phyloP scores from a whole-genome alignment of 92 coral and sea anemone genomes.

The Muricea muricata region DNA sequence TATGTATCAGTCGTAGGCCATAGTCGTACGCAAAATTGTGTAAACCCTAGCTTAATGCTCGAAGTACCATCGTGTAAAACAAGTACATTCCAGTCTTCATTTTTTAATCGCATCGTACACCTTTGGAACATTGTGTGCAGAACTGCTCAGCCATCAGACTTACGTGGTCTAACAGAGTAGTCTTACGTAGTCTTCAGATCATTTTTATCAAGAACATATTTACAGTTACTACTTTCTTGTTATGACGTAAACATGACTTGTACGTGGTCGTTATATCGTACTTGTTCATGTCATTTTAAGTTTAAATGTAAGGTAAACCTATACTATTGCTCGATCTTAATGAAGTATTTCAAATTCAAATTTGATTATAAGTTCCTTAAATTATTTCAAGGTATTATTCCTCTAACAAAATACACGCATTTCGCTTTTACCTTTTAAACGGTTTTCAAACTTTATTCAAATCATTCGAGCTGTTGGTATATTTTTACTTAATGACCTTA shows the following conservation, averaged over 20 bases:
- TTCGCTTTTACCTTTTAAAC: too few relatives aligned
- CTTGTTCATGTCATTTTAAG: slow-evolving; percentile 37
- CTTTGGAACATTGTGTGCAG: slow-evolving; percentile 26
- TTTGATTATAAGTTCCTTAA: neutral
- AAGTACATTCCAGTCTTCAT: neutral
- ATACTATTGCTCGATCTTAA: slow-evolving; percentile 3
- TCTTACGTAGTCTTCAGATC: too few relatives aligned
- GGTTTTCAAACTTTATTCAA: too few relatives aligned
- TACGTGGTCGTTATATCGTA: slow-evolving; percentile 31
- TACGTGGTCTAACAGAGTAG: slow-evolving; percentile 2
- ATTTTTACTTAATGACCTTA: too few relatives aligned
- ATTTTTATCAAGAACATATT: slow-evolving; percentile 25
- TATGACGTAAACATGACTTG: slow-evolving; percentile 30
- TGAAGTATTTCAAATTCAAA: neutral
- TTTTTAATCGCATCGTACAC: neutral
- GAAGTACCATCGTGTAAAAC: neutral
- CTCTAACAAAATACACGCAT: too few relatives aligned
- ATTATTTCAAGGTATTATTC: too few relatives aligned
- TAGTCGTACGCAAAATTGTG: neutral
- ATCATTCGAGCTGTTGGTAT: too few relatives aligned
- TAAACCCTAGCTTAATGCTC: neutral
- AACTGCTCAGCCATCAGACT: slow-evolving; percentile 21
- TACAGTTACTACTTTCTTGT: slow-evolving; percentile 17
- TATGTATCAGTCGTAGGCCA: neutral
- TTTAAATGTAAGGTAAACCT: neutral